Evolutionary conservation across 2,797 vertebrate genomes (phyloP), one percentile per base, ranked within the genome.

Genomic region (Anolis apletophallus): DNA sequence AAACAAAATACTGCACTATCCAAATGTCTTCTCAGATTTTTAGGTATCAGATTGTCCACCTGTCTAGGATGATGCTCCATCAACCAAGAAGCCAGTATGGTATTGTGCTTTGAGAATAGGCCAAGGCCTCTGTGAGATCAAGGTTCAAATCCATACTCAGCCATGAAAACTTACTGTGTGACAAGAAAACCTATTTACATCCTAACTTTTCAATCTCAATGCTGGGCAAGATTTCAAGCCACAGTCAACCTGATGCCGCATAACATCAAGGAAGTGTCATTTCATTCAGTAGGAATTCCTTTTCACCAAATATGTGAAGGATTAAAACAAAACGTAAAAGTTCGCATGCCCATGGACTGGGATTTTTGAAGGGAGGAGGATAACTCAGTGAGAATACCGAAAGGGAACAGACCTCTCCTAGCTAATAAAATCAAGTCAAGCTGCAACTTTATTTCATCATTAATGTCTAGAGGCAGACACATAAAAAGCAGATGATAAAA

Each of bases 401-500:
- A 87, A 2, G 6, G 55, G 59, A 52, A 1, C 0, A 0, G 5
- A 73, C 21, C 86, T 85, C 76, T 73, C 26, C 32, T 85, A 3
- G 1, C 1, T 46, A 86, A 73, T 21, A n/a, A 57, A 3, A 90
- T 64, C 50, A 54, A 29, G 40, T n/a, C 9, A 67, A 82, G 71
- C 5, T 46, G 29, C 14, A 88, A 32, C 13, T 1, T 80, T 87
- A 87, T 85, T 87, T 90, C 69, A 81, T 80, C 78, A 50, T 80
- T 74, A 90, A 90, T 80, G 76, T 21, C 5, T 59, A 80, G 23
- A 76, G 75, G 1, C 54, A 86, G 13, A 74, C 0, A 83, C 67
- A 81, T 86, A 68, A 87, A 87, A 80, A 7, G 3, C 12, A 82
- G 12, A 32, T 2, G 67, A 76, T 85, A 81, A 90, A 91, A 71